These are phyloP conservation scores for Pediacus dermestoides DNA, from an alignment of 2,888 invertebrate genomes.

Conservation along the genomic window DNA sequence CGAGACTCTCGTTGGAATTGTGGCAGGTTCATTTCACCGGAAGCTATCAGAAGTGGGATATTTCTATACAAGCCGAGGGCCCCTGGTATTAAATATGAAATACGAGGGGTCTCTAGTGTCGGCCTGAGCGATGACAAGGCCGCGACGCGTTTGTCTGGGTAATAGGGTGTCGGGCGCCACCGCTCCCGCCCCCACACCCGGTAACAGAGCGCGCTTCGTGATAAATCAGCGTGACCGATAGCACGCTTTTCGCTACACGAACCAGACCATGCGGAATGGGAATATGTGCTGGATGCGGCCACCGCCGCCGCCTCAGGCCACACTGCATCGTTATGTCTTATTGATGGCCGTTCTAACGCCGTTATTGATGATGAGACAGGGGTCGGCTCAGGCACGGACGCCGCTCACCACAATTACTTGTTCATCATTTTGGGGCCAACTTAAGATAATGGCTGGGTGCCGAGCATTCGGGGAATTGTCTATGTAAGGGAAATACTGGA, in stretches of 20 bases:
- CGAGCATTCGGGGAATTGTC: too few species aligned
- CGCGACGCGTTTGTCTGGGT: slow-evolving; percentile 39
- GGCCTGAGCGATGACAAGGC: slow-evolving; percentile 38
- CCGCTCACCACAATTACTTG: background rate
- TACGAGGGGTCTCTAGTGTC: slow-evolving; percentile 28
- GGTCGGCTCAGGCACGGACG: slow-evolving; percentile 2
- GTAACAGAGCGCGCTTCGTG: slow-evolving; percentile 30
- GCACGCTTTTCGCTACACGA: slow-evolving; percentile 6
- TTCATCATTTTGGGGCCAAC: background rate
- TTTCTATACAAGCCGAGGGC: too few species aligned
- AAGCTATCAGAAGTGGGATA: slow-evolving; percentile 2
- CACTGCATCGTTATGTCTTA: slow-evolving; percentile 8
- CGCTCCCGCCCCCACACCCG: slow-evolving; percentile 22
- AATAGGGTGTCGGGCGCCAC: slow-evolving; percentile 33
- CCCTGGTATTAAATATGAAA: slow-evolving; percentile 16
- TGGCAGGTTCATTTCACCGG: slow-evolving; percentile 9
- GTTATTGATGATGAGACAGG: background rate
- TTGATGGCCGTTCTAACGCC: slow-evolving; percentile 3
- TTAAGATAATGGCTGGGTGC: too few species aligned
- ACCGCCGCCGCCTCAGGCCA: too few species aligned
- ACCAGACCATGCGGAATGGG: background rate
- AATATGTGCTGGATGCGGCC: slow-evolving; percentile 1
- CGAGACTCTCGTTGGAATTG: slow-evolving; percentile 1
- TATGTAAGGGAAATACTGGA: too few species aligned
- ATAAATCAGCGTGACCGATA: slow-evolving; percentile 35